Conservation (phyloP, 2,888 invertebrate genomes). For the Callyntrura guangdongensis region DNA sequence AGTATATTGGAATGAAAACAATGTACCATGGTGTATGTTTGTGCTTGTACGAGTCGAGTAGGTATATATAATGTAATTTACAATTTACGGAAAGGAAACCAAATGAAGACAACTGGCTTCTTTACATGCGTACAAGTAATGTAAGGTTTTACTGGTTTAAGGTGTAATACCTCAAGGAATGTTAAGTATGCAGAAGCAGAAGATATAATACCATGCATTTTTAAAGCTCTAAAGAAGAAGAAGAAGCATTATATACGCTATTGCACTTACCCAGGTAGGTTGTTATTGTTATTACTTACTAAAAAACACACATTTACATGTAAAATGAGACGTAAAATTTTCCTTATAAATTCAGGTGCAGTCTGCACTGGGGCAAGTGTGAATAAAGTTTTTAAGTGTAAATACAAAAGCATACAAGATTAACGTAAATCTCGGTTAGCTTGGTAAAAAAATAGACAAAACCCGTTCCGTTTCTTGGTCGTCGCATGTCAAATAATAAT, state of each 20-base stretch:
- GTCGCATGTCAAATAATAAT: constrained; percentile 3
- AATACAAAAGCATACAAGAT: constrained; percentile 28
- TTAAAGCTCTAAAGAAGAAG: not conserved
- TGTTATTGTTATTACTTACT: not conserved
- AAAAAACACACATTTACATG: constrained; percentile 43
- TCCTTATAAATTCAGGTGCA: constrained; percentile 4
- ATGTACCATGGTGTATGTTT: not conserved
- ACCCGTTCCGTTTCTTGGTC: not conserved
- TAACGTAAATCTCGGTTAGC: not conserved
- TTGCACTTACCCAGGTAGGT: not conserved
- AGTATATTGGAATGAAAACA: not conserved
- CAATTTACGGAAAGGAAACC: not conserved
- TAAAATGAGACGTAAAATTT: constrained; percentile 46
- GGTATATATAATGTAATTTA: not conserved
- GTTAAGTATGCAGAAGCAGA: not conserved
- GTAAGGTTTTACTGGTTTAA: not conserved
- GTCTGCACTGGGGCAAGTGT: not conserved
- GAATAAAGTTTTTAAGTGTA: not conserved
- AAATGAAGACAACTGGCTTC: not conserved
- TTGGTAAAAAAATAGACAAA: not conserved
- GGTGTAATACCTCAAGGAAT: not conserved
- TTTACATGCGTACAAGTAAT: not conserved
- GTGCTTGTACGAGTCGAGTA: too few species aligned
- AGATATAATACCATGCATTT: not conserved
- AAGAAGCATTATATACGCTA: not conserved